These are phyloP conservation scores for Illadopsis cleaveri DNA, from an alignment of 2,113 vertebrate species.

Conservation along the genomic window DNA sequence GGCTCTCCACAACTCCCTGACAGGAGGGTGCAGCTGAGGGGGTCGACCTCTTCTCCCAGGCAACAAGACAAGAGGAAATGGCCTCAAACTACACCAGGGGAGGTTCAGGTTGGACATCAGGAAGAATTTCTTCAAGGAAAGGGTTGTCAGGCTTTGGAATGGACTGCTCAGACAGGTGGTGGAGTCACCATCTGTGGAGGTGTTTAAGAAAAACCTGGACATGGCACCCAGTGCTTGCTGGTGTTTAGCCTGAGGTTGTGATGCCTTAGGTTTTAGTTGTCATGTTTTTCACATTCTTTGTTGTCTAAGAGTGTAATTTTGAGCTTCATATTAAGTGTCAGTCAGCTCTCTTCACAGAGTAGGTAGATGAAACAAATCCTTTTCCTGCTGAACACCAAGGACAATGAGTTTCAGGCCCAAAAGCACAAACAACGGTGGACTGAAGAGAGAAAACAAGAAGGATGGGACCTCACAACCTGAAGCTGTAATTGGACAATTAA, in stretches of 20 bases:
- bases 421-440: neutral
- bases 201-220: neutral
- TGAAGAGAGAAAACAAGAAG: neutral
- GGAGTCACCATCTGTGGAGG: neutral
- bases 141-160: neutral
- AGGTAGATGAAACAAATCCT: neutral
- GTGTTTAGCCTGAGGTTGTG: neutral
- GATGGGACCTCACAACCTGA: neutral
- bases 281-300: neutral
- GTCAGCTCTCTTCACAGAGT: neutral
- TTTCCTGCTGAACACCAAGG: neutral
- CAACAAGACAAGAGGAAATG: neutral
- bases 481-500: neutral
- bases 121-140: neutral
- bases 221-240: neutral
- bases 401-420: neutral
- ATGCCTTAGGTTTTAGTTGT: neutral
- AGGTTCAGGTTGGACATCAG: neutral
- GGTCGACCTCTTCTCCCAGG: accelerated
- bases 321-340: neutral
- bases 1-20: neutral
- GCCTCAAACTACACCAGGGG: neutral
- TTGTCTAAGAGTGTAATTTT: neutral
- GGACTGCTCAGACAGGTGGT: neutral
- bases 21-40: accelerated